A percentile compares a stretch with the other conserved stretches of the same genome.
These are phyloP conservation scores for Fulmarus glacialis DNA, from an alignment of 2,113 vertebrate genomes.

Conservation along the genomic window DNA sequence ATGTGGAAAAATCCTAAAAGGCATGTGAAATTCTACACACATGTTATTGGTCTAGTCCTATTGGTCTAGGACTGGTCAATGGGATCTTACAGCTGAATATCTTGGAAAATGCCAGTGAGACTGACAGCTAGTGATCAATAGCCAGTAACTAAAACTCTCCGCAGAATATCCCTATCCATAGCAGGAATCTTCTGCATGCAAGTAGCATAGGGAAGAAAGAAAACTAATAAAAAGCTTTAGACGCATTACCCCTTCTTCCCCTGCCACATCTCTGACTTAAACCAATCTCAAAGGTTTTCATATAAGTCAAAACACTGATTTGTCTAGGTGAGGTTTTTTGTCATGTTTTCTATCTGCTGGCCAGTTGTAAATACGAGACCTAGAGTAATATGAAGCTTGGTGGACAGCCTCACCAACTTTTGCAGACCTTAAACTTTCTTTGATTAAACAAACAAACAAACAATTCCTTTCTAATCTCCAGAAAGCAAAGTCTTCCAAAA, in stretches of 20 bases:
- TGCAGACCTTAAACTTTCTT: not conserved
- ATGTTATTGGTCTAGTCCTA: not conserved
- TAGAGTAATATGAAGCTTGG: not conserved
- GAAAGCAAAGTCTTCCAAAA: not conserved
- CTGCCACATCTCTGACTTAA: not conserved
- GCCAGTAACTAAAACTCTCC: not conserved
- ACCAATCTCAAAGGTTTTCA: not conserved
- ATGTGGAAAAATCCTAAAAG: not conserved
- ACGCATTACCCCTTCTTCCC: not conserved
- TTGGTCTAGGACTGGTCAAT: not conserved
- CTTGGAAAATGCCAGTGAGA: not conserved
- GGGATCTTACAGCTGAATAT: not conserved
- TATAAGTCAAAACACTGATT: not conserved
- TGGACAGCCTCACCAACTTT: not conserved
- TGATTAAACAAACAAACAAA: not conserved
- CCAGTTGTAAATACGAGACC: not conserved
- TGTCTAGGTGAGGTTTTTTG: not conserved
- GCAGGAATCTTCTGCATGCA: not conserved
- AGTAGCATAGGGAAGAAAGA: not conserved
- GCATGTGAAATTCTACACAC: not conserved
- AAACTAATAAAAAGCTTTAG: not conserved
- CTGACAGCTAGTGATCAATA: not conserved
- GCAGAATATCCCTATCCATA: not conserved
- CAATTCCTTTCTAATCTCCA: not conserved
- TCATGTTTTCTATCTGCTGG: not conserved